These are phyloP conservation scores for Indicator indicator DNA, from an alignment of 2,113 vertebrate genomes.

Conservation along the genomic window DNA sequence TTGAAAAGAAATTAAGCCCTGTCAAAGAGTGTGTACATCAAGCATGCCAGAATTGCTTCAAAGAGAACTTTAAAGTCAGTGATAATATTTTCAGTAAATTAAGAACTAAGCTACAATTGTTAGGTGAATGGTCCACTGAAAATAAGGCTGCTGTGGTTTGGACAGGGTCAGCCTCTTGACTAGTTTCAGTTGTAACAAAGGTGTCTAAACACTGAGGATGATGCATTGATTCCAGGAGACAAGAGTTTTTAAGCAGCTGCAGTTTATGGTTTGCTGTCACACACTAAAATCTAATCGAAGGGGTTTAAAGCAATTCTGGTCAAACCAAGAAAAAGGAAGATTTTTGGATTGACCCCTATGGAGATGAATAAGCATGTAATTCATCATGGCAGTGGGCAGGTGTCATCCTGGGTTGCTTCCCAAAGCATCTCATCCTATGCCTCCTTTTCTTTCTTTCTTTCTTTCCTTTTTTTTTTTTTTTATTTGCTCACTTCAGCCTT, in stretches of 20 bases:
- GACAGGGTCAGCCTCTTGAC: not conserved
- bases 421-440: not conserved
- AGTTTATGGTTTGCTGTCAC: not conserved
- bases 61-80: not conserved
- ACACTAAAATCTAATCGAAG: not conserved
- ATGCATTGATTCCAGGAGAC: not conserved
- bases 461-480: not conserved
- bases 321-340: not conserved
- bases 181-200: not conserved
- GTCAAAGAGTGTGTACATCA: not conserved
- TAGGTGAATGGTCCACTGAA: not conserved
- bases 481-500: not conserved
- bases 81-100: not conserved
- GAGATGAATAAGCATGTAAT: not conserved
- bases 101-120: not conserved
- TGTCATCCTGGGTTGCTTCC: not conserved
- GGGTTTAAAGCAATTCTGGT: not conserved
- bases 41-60: not conserved
- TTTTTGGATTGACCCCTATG: not conserved
- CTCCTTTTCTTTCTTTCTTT: not conserved
- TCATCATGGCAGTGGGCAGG: not conserved
- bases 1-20: not conserved
- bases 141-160: not conserved
- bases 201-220: not conserved
- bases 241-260: not conserved